Percentiles rank a stretch among this genome's conserved stretches.
Evolutionary conservation across 2,888 invertebrate genomes (phyloP).

Genomic region (Chymomyza fuscimana): DNA sequence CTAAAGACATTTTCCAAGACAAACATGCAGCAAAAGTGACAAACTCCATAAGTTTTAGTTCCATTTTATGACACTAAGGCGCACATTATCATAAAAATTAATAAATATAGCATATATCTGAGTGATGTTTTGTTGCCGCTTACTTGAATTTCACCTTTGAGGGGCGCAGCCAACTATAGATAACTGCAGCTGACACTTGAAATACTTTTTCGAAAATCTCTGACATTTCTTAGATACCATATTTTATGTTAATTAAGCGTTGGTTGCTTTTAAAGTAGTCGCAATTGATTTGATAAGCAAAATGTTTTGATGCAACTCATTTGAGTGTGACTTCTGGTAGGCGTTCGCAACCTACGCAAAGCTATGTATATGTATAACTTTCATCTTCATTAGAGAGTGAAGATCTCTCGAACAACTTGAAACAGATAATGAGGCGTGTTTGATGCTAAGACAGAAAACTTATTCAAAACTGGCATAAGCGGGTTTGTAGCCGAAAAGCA

Average conservation of each 20-base stretch:
- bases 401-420: no score
- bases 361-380: background rate
- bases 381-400: background rate
- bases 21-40: conserved; percentile 42
- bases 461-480: background rate
- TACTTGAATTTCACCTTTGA: conserved; percentile 30
- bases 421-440: background rate
- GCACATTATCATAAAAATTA: conserved; percentile 61
- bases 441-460: conserved; percentile 20
- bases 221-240: conserved; percentile 43
- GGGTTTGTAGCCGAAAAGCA: conserved; percentile 7
- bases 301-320: conserved; percentile 44
- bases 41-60: conserved; percentile 39
- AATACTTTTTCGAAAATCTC: background rate
- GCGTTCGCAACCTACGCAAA: conserved; percentile 56
- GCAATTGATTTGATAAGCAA: conserved; percentile 62
- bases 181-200: background rate
- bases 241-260: conserved; percentile 62
- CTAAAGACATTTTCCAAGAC: conserved; percentile 47
- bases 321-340: conserved; percentile 43
- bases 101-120: conserved; percentile 44
- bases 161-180: background rate
- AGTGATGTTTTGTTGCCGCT: background rate
- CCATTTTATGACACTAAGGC: conserved; percentile 53
- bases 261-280: conserved; percentile 45